These are phyloP conservation scores for Drosophila watanabei DNA, from an alignment of 1,140 invertebrate species.

Conservation along the genomic window DNA sequence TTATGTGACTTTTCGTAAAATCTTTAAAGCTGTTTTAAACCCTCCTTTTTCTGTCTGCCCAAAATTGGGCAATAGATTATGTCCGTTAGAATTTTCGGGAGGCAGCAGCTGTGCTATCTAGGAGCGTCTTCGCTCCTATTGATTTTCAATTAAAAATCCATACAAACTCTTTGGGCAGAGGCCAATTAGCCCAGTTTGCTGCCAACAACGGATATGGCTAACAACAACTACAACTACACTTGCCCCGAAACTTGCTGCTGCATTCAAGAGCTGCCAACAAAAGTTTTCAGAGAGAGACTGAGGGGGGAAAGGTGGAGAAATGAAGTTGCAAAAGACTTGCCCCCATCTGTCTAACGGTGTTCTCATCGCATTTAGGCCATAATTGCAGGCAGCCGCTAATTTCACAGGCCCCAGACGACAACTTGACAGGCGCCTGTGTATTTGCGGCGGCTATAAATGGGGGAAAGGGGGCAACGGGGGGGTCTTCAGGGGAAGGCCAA, in stretches of 20 bases:
- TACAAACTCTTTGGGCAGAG: constrained; percentile 57
- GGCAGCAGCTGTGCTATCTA: constrained; percentile 29
- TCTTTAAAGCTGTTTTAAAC: constrained; percentile 23
- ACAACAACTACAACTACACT: constrained; percentile 73
- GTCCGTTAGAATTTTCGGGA: constrained; percentile 31
- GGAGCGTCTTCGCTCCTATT: constrained; percentile 56
- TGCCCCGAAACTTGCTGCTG: constrained; percentile 32
- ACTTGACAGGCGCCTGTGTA: constrained; percentile 61
- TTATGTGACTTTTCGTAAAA: not conserved
- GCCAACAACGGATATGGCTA: constrained; percentile 77
- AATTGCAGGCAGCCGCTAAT: constrained; percentile 72
- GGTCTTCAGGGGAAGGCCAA: not conserved
- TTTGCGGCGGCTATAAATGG: constrained; percentile 12
- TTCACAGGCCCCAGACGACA: constrained; percentile 74
- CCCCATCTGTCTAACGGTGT: constrained; percentile 42
- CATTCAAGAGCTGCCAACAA: constrained; percentile 44
- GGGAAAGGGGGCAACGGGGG: constrained; percentile 1
- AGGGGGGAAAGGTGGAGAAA: not conserved
- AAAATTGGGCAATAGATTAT: constrained; percentile 58
- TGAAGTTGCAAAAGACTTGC: constrained; percentile 26
- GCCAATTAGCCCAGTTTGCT: constrained; percentile 79
- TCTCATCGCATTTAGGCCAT: constrained; percentile 48
- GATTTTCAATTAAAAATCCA: constrained; percentile 84
- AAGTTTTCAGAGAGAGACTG: constrained; percentile 13
- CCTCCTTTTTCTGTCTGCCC: constrained; percentile 4